Conservation (phyloP, 2,113 vertebrate species). For the Myiagra hebetior region DNA sequence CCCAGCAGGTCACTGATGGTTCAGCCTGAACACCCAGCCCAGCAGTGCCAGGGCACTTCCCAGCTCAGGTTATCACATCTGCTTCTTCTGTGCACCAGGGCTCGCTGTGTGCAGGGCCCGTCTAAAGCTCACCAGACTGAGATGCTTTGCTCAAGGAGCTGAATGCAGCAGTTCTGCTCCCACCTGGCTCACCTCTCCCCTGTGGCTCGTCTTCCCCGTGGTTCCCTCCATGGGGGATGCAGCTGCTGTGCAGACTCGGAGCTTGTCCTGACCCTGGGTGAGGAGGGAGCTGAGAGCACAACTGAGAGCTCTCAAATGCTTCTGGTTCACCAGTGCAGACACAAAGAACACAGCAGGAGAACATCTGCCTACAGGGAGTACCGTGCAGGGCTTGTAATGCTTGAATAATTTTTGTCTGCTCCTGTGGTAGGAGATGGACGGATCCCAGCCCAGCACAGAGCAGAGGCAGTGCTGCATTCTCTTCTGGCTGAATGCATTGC, state of each 20-base stretch:
- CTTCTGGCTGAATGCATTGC: not conserved
- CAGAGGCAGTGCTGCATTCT: not conserved
- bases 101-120: not conserved
- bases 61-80: rapidly evolving
- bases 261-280: not conserved
- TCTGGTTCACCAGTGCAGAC: not conserved
- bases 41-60: not conserved
- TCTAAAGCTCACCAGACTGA: not conserved
- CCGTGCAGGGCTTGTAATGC: not conserved
- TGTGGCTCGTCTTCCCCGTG: rapidly evolving
- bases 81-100: rapidly evolving
- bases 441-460: not conserved
- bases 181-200: not conserved
- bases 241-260: not conserved
- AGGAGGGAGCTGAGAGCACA: not conserved
- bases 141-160: not conserved
- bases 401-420: not conserved
- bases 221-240: not conserved
- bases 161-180: not conserved
- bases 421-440: not conserved
- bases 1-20: not conserved
- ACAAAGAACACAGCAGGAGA: not conserved
- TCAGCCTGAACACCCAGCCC: not conserved
- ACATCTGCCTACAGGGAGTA: not conserved
- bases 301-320: not conserved